phyloP scores from a whole-genome alignment of 2,797 vertebrate species.

The Meriones psammophilus region DNA sequence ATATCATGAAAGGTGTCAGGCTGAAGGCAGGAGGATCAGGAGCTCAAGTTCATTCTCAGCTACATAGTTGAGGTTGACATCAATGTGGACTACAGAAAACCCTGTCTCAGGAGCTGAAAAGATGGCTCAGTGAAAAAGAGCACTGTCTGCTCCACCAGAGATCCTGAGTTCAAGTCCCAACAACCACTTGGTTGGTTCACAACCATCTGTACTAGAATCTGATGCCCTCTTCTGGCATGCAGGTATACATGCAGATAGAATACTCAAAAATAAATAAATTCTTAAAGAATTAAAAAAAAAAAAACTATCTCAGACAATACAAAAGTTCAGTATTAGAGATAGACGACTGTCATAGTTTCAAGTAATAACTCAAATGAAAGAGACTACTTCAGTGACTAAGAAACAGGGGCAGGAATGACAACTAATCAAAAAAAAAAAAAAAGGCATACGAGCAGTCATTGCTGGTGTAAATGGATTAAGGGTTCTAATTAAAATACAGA shows the following conservation, averaged over 20 bases:
- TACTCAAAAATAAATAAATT: too few relatives aligned
- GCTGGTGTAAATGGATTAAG: not conserved
- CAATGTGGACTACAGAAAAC: not conserved
- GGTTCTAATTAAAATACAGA: not conserved
- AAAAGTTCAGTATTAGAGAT: not conserved
- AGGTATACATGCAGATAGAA: too few relatives aligned
- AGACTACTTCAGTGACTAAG: not conserved
- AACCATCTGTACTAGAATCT: too few relatives aligned
- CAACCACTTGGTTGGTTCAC: too few relatives aligned
- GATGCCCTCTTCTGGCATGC: too few relatives aligned
- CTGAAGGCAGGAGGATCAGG: not conserved
- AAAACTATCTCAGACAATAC: not conserved
- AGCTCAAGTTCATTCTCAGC: not conserved
- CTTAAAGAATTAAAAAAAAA: too few relatives aligned
- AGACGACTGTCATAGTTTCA: not conserved
- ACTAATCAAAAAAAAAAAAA: not conserved
- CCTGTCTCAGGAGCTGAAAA: too few relatives aligned
- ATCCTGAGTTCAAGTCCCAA: too few relatives aligned
- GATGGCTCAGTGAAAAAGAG: too few relatives aligned
- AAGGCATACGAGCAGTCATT: not conserved
- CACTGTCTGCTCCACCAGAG: too few relatives aligned
- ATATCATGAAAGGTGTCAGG: not conserved
- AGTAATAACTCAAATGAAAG: not conserved
- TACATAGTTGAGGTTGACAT: not conserved
- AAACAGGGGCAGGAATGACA: not conserved